Base-by-base conservation (phyloP, 2,888 invertebrate genomes). In the Drosophila anceps region DNA sequence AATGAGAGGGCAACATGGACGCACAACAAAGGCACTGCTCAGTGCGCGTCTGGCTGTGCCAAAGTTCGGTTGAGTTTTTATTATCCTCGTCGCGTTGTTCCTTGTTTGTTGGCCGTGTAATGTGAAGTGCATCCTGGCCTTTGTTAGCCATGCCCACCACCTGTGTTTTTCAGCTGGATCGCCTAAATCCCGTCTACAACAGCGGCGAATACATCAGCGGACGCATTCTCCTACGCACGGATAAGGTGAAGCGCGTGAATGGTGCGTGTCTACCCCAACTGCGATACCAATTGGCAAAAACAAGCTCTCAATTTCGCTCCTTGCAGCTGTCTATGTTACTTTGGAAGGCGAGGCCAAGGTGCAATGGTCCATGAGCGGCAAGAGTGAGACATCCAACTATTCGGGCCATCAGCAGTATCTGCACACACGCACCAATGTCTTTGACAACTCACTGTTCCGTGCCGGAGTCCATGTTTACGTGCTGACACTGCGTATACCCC, bases 401-500 rank as follows among this genome's bases (percentile, higher is more conserved):
- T 83, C 81, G 41, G 92, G 92, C 18, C 91, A 91, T 69, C 92
- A 92, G 63, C 92, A 92, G 59, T 92, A 92, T 76, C 76, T 92
- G 58, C 87, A 92, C 75, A 84, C 90, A 41, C 90, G 89, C 62
- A 89, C 84, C 39, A 90, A 83, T 71, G 91, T 91, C 50, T 91
- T 91, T 35, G 91, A 91, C 54, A 90, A 89, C 53, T 75, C 90
- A 0, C 72, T 90, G 7, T 92, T 92, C 67, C 88, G 89, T 15
- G 91, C 92, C 27, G 92, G 92, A 27, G 88, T 88, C 13, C 92
- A 96, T 89, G 94, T 94, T n/a, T 98, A 96, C 89, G 96, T 96
- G 29, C 96, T 98, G 87, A 94, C 95, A 5, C 96, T 96, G 87
- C 94, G 95, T 13, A 91, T 92, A 72, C 92, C 92, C 9, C 84